Conservation (phyloP, 1,140 invertebrate genomes). For the Anastatus disparis region DNA sequence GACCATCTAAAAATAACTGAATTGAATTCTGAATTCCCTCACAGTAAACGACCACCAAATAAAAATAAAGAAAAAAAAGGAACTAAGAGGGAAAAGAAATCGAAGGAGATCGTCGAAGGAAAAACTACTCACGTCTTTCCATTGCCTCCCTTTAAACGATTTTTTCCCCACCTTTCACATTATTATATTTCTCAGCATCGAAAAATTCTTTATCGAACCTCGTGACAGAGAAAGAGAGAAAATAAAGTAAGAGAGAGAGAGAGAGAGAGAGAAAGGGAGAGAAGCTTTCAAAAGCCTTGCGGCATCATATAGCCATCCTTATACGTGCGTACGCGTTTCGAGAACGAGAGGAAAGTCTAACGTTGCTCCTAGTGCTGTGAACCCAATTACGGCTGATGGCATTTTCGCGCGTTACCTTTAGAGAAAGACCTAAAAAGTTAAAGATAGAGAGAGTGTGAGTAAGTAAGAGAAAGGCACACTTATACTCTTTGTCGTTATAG, state of each 20-base stretch:
- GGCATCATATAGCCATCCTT: slow-evolving; percentile 3
- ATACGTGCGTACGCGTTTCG: slow-evolving; percentile 2
- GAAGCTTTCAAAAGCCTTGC: slow-evolving; percentile 20
- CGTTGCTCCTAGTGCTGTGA: neutral
- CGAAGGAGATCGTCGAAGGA: neutral
- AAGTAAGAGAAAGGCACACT: neutral
- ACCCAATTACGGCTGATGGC: slow-evolving; percentile 38
- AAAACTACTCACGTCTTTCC: neutral
- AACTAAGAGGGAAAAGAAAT: neutral
- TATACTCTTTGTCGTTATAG: neutral
- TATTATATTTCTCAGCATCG: slow-evolving; percentile 18
- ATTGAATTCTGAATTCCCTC: neutral
- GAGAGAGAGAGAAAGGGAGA: too few relatives aligned
- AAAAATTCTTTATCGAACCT: slow-evolving; percentile 36
- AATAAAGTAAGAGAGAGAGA: too few relatives aligned
- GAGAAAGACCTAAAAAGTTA: neutral
- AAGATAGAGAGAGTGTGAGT: neutral
- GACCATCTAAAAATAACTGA: neutral
- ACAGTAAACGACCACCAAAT: neutral
- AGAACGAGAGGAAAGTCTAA: slow-evolving; percentile 1
- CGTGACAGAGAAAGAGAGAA: too few relatives aligned
- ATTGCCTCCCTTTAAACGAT: slow-evolving; percentile 15
- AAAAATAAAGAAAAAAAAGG: neutral
- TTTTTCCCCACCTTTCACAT: neutral
- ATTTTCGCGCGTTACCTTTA: slow-evolving; percentile 32